Evolutionary conservation across 2,888 invertebrate genomes (phyloP).

Genomic region (Tenthredo livida): DNA sequence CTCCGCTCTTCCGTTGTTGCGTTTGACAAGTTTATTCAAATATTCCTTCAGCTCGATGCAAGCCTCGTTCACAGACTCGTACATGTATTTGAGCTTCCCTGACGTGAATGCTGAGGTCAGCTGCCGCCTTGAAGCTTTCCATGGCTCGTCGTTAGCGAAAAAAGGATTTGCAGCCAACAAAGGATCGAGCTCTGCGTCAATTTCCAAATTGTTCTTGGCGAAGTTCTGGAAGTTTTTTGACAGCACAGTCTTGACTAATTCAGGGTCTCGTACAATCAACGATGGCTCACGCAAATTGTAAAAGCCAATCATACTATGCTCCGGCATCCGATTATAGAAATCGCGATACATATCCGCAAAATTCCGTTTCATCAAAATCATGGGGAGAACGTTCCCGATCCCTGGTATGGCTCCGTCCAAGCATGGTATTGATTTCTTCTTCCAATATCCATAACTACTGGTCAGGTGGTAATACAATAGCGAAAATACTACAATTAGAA

Average conservation of each 20-base stretch:
- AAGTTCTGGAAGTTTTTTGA: slow-evolving; percentile 68
- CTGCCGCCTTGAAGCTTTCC: slow-evolving; percentile 62
- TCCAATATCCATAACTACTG: slow-evolving; percentile 34
- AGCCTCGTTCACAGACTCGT: slow-evolving; percentile 60
- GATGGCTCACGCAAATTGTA: slow-evolving; percentile 60
- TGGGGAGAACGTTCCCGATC: not conserved
- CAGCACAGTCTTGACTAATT: slow-evolving; percentile 66
- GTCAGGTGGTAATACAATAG: slow-evolving; percentile 16
- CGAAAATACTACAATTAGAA: not conserved
- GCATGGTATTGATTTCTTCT: slow-evolving; percentile 16
- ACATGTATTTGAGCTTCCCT: slow-evolving; percentile 64
- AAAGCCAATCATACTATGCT: slow-evolving; percentile 25
- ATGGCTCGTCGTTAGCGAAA: slow-evolving; percentile 63
- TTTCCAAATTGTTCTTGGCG: slow-evolving; percentile 58
- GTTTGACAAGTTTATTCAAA: slow-evolving; percentile 55
- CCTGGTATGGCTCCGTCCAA: not conserved
- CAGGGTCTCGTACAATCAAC: slow-evolving; percentile 67
- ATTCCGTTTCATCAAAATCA: slow-evolving; percentile 23
- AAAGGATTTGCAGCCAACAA: slow-evolving; percentile 69
- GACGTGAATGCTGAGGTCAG: slow-evolving; percentile 62
- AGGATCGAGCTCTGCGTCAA: slow-evolving; percentile 60
- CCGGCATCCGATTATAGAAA: slow-evolving; percentile 21
- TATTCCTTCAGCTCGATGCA: slow-evolving; percentile 62
- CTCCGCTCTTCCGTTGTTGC: slow-evolving; percentile 63
- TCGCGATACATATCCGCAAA: not conserved